Conservation (phyloP, 2,113 vertebrate species). For the Hirundichthys speculiger region DNA sequence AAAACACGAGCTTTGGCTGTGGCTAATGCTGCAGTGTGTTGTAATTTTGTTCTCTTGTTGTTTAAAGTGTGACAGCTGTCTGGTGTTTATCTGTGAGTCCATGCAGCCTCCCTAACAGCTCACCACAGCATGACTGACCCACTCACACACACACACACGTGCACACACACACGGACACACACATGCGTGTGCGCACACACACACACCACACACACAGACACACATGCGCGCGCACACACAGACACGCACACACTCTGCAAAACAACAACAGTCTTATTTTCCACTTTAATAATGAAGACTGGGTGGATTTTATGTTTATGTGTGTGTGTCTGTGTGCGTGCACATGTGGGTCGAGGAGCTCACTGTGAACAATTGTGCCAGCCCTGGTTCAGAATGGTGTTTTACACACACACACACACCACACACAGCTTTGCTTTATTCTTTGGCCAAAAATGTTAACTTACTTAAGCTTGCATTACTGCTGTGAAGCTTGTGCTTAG, state of each 20-base stretch:
- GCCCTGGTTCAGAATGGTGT: slow-evolving; percentile 41
- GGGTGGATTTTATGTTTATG: slow-evolving; percentile 33
- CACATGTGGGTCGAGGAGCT: slow-evolving; percentile 1
- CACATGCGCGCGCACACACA: slow-evolving; percentile 25
- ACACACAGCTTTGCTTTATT: slow-evolving; percentile 56
- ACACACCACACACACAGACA: slow-evolving; percentile 58
- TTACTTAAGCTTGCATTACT: slow-evolving; percentile 63
- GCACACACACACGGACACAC: slow-evolving; percentile 26
- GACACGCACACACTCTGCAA: slow-evolving; percentile 18
- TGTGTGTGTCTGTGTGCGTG: slow-evolving; percentile 1
- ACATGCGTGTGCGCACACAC: slow-evolving; percentile 20
- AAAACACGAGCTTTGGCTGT: not conserved
- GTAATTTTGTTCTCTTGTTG: slow-evolving; percentile 59
- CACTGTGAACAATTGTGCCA: slow-evolving; percentile 57
- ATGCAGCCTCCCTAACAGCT: slow-evolving; percentile 64
- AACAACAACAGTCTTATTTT: slow-evolving; percentile 65
- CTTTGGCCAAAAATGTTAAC: slow-evolving; percentile 67
- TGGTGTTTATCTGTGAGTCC: slow-evolving; percentile 68
- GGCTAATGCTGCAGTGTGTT: slow-evolving; percentile 23
- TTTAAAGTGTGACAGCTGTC: slow-evolving; percentile 72
- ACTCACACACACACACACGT: slow-evolving; percentile 52
- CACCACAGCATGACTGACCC: slow-evolving; percentile 74
- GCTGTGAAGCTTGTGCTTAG: slow-evolving; percentile 53
- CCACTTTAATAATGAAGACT: slow-evolving; percentile 66
- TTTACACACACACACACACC: slow-evolving; percentile 24